Evolutionary conservation across 2,113 vertebrate genomes (phyloP), one percentile per base, ranked within the genome.

Genomic region (Noctilio leporinus): DNA sequence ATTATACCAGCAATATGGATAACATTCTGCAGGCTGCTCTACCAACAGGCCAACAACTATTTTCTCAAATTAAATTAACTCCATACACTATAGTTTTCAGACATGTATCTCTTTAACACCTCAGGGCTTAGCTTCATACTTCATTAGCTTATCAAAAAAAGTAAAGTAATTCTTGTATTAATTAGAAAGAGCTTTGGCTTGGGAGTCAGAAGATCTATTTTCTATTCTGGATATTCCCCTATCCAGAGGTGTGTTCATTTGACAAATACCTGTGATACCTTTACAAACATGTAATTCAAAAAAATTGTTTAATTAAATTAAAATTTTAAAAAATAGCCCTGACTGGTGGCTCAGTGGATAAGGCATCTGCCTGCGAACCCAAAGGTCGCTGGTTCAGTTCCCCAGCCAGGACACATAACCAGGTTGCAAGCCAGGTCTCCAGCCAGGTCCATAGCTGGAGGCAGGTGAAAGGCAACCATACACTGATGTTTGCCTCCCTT

Each of bases 11-110:
- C 89, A 96, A 94, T 93, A 89, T 84, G 91, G 72, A 62, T 77
- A 76, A 33, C 43, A 75, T 94, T 96, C 75, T 86, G 73, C 62
- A 78, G 49, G n/a, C 96, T 94, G 92, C 65, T 89, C 83, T 64
- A 93, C 96, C 96, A 97, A 97, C 75, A 95, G 83, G 86, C 93
- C 80, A 80, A 83, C 82, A 93, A 59, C 78, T 75, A 89, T 82
- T 82, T 91, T 73, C 90, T 94, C 80, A 91, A 95, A 91, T 94
- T 96, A 90, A 96, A 94, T 96, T 92, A 93, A 95, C 67, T 85
- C 86, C 86, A 47, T 91, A 86, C 87, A 87, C 55, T 76, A 16
- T 16, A 91, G 89, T 93, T 96, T 92, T 89, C 80, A 93, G 76
- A 92, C 95, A 78, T 47, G 30, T 64, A 19, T 72, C 20, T 88